phyloP scores from a whole-genome alignment of 2,113 vertebrate species.

The Solea solea region DNA sequence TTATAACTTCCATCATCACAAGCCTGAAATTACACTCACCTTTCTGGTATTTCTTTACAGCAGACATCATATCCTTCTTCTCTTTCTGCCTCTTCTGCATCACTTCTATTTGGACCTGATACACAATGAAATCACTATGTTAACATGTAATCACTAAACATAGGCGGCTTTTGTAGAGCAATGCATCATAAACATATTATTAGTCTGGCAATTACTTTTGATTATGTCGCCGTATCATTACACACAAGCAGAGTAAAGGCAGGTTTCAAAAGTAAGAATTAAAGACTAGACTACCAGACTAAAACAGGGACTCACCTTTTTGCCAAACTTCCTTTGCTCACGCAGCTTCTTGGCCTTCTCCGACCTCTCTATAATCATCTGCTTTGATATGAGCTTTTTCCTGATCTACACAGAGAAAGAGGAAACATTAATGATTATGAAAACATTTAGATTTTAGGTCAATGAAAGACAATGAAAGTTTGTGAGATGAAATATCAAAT shows the following conservation, averaged over 20 bases:
- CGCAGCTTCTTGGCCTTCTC: conserved; percentile 96
- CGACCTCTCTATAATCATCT: conserved; percentile 89
- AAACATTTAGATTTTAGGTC: not conserved
- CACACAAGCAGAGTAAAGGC: too few species aligned
- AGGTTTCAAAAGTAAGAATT: too few species aligned
- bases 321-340: conserved; percentile 94
- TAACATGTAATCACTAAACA: not conserved
- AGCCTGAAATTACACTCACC: conserved; percentile 72
- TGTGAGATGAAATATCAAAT: not conserved
- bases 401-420: conserved; percentile 78
- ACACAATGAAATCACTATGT: not conserved
- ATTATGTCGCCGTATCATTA: too few species aligned
- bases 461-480: not conserved
- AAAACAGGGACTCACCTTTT: conserved; percentile 85
- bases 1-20: too few species aligned
- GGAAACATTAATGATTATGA: not conserved
- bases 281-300: not conserved
- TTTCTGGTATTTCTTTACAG: conserved; percentile 98
- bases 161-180: not conserved
- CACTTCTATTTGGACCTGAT: conserved; percentile 93
- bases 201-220: too few species aligned
- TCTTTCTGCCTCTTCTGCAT: conserved; percentile 95
- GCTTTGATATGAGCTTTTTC: conserved; percentile 92
- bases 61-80: conserved; percentile 92
- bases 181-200: not conserved